A percentile compares a stretch with the other conserved stretches of the same genome.
Evolutionary conservation across 2,797 vertebrate genomes (phyloP).

Genomic region (Alosa sapidissima): DNA sequence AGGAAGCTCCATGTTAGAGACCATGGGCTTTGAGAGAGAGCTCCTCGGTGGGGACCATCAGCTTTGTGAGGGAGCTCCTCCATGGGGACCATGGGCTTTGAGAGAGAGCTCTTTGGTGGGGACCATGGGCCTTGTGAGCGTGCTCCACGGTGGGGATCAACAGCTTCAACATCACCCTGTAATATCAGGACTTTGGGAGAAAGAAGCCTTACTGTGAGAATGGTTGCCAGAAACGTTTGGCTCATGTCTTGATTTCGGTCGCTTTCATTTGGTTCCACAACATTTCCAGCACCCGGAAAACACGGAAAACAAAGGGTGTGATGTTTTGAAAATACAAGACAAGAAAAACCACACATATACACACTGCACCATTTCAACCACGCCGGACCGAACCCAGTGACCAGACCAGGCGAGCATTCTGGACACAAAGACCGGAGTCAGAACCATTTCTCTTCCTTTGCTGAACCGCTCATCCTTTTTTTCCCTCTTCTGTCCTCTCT

Average conservation of each 20-base stretch:
- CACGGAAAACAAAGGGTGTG: not conserved
- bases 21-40: not conserved
- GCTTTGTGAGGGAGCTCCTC: not conserved
- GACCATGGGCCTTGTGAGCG: not conserved
- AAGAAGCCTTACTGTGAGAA: not conserved
- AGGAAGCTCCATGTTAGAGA: not conserved
- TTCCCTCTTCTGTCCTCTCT: not conserved
- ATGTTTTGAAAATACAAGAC: not conserved
- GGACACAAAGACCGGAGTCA: constrained; percentile 34
- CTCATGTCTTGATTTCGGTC: not conserved
- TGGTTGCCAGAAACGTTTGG: not conserved
- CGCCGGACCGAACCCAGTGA: constrained; percentile 44
- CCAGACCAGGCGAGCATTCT: constrained; percentile 1
- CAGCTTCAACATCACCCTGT: not conserved
- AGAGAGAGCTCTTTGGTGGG: not conserved
- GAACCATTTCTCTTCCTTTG: constrained; percentile 15
- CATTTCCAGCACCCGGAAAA: not conserved
- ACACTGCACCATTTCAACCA: constrained; percentile 48
- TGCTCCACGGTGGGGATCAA: not conserved
- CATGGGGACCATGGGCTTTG: not conserved
- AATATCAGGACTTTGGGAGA: not conserved
- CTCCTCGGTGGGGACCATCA: not conserved
- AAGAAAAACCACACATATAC: not conserved
- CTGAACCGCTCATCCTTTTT: not conserved
- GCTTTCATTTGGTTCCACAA: not conserved